These are phyloP conservation scores for Aramus guarauna DNA, from an alignment of 2,113 vertebrate species.

Conservation along the genomic window DNA sequence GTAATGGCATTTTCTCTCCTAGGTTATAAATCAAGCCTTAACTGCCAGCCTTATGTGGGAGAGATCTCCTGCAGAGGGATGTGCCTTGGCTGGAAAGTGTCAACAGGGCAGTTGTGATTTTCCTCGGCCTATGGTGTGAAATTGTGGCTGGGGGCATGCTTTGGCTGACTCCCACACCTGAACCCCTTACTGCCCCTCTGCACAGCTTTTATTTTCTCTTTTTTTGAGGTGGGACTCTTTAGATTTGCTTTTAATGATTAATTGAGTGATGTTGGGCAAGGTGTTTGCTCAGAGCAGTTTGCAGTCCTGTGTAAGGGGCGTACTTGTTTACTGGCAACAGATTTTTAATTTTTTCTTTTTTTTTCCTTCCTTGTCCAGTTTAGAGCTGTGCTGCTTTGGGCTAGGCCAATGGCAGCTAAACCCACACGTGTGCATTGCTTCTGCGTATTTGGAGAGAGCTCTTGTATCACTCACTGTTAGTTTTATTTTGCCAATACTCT, in stretches of 20 bases:
- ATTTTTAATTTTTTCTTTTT: neutral
- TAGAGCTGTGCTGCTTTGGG: neutral
- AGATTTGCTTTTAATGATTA: constrained; percentile 8
- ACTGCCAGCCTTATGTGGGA: neutral
- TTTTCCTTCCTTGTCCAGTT: neutral
- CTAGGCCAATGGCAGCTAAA: neutral
- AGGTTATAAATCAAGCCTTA: neutral
- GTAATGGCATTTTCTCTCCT: neutral
- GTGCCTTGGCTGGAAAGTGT: neutral
- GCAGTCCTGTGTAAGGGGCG: neutral
- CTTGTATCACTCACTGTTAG: fast-evolving
- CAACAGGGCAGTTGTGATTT: neutral
- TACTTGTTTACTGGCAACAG: neutral
- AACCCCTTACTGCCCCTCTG: neutral
- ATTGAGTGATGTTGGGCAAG: neutral
- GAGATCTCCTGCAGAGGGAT: neutral
- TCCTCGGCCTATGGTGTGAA: fast-evolving
- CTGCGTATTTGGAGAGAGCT: neutral
- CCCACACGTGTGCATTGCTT: fast-evolving
- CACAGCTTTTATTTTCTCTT: neutral
- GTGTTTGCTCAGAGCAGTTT: constrained; percentile 1
- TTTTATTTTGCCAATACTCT: neutral
- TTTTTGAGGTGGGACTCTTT: neutral
- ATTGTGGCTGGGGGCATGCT: neutral
- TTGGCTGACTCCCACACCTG: neutral